A percentile compares a stretch with the other conserved stretches of the same genome.
phyloP scores from a whole-genome alignment of 1,140 invertebrate genomes.

The Drosophila azteca region DNA sequence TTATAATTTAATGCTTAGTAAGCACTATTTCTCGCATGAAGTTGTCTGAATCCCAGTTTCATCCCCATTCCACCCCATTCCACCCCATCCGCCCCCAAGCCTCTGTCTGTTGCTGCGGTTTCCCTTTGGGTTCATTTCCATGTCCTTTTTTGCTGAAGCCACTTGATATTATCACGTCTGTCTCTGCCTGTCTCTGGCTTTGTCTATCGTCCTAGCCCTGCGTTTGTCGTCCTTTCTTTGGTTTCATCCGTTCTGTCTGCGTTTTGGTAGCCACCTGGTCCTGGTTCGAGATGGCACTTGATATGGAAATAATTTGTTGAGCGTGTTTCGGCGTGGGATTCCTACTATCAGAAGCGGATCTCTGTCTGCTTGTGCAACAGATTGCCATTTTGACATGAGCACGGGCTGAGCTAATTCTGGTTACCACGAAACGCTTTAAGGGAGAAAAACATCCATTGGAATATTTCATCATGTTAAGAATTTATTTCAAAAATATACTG shows the following conservation, averaged over 20 bases:
- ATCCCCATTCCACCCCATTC: too few species aligned
- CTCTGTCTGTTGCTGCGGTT: conserved; percentile 51
- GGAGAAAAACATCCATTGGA: background rate
- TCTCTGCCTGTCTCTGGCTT: conserved; percentile 12
- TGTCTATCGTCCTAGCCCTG: conserved; percentile 13
- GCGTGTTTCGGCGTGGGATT: conserved; percentile 35
- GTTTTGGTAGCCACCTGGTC: conserved; percentile 59
- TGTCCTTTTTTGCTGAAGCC: conserved; percentile 59
- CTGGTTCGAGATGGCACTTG: conserved; percentile 47
- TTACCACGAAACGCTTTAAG: background rate
- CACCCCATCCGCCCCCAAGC: too few species aligned
- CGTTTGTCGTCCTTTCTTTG: conserved; percentile 22
- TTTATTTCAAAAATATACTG: conserved; percentile 45
- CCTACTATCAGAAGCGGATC: too few species aligned
- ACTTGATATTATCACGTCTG: conserved; percentile 75
- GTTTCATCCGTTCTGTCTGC: conserved; percentile 58
- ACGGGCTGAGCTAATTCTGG: conserved; percentile 38
- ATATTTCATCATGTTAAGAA: background rate
- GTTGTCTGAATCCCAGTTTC: background rate
- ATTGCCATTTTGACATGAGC: conserved; percentile 71
- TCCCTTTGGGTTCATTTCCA: conserved; percentile 32
- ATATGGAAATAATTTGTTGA: conserved; percentile 69
- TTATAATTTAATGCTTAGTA: conserved; percentile 82
- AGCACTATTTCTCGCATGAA: conserved; percentile 71
- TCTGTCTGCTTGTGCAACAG: conserved; percentile 40